phyloP scores from a whole-genome alignment of 1,140 invertebrate genomes.

The Drosophila kurseongensis region DNA sequence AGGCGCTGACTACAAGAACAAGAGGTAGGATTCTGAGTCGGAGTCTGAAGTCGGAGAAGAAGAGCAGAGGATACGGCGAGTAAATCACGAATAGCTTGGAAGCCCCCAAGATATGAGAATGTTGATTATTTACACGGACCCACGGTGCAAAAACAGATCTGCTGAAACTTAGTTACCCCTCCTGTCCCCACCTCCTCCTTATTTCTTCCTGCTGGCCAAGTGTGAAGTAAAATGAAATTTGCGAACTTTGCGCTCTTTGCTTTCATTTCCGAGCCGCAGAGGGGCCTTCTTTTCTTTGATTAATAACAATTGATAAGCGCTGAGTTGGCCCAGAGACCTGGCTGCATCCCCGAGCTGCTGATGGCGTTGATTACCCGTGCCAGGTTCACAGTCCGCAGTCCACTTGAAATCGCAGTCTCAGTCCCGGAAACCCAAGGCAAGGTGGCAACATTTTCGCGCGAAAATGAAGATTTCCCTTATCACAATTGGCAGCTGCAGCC shows the following conservation, averaged over 20 bases:
- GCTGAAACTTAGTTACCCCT: slow-evolving; percentile 2
- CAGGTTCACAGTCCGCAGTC: slow-evolving; percentile 10
- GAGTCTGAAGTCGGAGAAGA: background rate
- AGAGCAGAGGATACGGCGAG: slow-evolving; percentile 53
- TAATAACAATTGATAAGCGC: slow-evolving; percentile 80
- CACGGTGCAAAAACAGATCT: slow-evolving; percentile 22
- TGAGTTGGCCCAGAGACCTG: slow-evolving; percentile 29
- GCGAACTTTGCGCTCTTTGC: slow-evolving; percentile 66
- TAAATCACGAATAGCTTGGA: slow-evolving; percentile 81
- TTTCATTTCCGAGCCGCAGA: slow-evolving; percentile 29
- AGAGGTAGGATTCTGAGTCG: slow-evolving; percentile 7
- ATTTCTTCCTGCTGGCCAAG: slow-evolving; percentile 43
- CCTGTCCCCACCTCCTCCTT: background rate
- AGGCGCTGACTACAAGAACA: slow-evolving; percentile 62
- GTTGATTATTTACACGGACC: slow-evolving; percentile 81
- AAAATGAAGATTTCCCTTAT: slow-evolving; percentile 82
- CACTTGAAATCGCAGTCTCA: slow-evolving; percentile 9
- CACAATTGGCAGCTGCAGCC: slow-evolving; percentile 43
- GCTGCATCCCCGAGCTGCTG: slow-evolving; percentile 45
- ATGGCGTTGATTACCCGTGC: slow-evolving; percentile 74
- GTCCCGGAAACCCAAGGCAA: slow-evolving; percentile 48
- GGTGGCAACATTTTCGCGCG: slow-evolving; percentile 82
- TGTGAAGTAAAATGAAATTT: slow-evolving; percentile 81
- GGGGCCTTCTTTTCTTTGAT: slow-evolving; percentile 67
- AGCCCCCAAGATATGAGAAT: slow-evolving; percentile 75